Evolutionary conservation across 2,113 vertebrate genomes (phyloP).

Genomic region (Crotalus horridus): DNA sequence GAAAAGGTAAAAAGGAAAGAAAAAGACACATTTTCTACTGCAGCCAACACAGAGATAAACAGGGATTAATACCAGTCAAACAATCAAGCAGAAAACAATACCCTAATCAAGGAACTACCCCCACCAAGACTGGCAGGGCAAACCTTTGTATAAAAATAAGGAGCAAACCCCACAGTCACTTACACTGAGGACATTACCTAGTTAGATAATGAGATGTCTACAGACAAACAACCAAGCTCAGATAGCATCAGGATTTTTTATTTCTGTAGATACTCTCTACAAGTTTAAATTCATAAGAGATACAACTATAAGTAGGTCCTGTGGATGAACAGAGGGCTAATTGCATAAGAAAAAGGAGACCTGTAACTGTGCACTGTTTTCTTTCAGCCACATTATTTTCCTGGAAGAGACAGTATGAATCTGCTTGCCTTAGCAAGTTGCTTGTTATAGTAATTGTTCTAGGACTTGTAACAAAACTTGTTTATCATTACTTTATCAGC

Average conservation of each 20-base stretch:
- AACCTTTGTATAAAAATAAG: background rate
- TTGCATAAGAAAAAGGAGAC: constrained; percentile 68
- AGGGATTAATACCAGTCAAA: background rate
- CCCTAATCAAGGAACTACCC: background rate
- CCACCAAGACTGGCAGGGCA: background rate
- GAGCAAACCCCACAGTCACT: background rate
- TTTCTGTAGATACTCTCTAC: constrained; percentile 68
- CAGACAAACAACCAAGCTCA: background rate
- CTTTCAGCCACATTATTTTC: constrained; percentile 57
- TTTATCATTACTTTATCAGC: constrained; percentile 62
- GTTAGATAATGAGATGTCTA: background rate
- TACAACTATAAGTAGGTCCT: constrained; percentile 57
- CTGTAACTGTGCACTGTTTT: constrained; percentile 68
- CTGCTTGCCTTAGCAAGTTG: constrained; percentile 58
- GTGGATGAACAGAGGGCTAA: constrained; percentile 65
- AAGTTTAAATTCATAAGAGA: constrained; percentile 70
- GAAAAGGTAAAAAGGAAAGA: background rate
- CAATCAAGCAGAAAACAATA: background rate
- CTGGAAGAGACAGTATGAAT: constrained; percentile 59
- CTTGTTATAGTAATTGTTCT: constrained; percentile 59
- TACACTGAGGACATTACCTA: no score
- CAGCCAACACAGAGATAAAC: background rate
- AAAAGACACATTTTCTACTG: background rate
- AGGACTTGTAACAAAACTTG: constrained; percentile 63
- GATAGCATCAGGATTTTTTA: constrained; percentile 49